These are phyloP conservation scores for Idaea biselata DNA, from an alignment of 2,888 invertebrate species.

Conservation along the genomic window DNA sequence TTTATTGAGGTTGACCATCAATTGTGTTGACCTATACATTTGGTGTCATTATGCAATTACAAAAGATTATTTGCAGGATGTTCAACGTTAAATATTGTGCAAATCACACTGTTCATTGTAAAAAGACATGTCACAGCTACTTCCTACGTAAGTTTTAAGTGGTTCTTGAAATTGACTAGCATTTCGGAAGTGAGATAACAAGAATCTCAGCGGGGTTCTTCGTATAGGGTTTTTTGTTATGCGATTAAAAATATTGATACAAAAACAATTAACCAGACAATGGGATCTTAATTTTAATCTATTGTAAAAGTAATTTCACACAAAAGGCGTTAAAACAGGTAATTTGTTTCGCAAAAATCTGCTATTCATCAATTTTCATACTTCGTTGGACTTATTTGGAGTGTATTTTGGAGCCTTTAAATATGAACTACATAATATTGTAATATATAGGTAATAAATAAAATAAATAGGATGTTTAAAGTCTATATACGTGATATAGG, in stretches of 20 bases:
- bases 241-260: constrained; percentile 1
- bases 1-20: constrained; percentile 42
- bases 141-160: constrained; percentile 11
- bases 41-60: constrained; percentile 2
- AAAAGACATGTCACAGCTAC: constrained; percentile 9
- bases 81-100: constrained; percentile 16
- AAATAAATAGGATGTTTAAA: no score
- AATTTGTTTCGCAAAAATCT: constrained; percentile 27
- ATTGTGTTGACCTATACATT: constrained; percentile 7
- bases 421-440: neutral
- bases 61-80: constrained; percentile 17
- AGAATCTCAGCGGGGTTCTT: constrained; percentile 13
- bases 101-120: constrained; percentile 15
- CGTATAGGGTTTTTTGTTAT: neutral
- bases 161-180: constrained; percentile 16
- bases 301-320: constrained; percentile 49
- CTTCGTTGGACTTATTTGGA: constrained; percentile 2
- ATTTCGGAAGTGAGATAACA: constrained; percentile 15
- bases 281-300: constrained; percentile 38
- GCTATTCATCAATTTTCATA: constrained; percentile 27
- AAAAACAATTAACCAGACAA: constrained; percentile 9
- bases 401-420: constrained; percentile 4
- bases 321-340: constrained; percentile 56
- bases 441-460: neutral
- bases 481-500: no score